A percentile compares a stretch with the other conserved stretches of the same genome.
phyloP scores from a whole-genome alignment of 2,113 vertebrate genomes.

The Boleophthalmus pectinirostris region DNA sequence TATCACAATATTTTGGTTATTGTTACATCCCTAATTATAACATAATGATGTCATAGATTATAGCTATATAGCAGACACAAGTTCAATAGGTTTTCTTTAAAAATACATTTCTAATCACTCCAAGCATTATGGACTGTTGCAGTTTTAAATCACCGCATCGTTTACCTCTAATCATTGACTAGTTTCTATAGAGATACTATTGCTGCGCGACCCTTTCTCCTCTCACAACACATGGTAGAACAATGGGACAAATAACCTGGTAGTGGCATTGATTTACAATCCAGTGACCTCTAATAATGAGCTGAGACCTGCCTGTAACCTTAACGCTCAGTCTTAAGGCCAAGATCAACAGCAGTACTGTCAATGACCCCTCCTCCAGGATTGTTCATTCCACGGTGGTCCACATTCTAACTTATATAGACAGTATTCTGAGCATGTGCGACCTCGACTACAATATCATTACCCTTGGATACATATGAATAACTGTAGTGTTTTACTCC shows the following conservation, averaged over 20 bases:
- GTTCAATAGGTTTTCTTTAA: too few species aligned
- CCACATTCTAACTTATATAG: slow-evolving; percentile 21
- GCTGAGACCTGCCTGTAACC: not conserved
- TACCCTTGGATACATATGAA: slow-evolving; percentile 55
- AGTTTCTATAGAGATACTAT: not conserved
- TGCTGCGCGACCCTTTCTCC: not conserved
- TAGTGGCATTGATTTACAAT: not conserved
- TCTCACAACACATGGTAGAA: not conserved
- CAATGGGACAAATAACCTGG: not conserved
- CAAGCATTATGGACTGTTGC: too few species aligned
- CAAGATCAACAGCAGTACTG: not conserved
- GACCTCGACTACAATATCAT: slow-evolving; percentile 41
- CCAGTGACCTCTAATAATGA: not conserved
- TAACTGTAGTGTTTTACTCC: slow-evolving; percentile 13
- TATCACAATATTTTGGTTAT: too few species aligned
- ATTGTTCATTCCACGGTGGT: not conserved
- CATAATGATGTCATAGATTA: too few species aligned
- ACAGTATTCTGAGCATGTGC: slow-evolving; percentile 54
- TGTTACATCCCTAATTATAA: too few species aligned
- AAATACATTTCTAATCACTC: too few species aligned
- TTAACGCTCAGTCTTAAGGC: not conserved
- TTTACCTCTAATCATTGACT: not conserved
- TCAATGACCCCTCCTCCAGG: not conserved
- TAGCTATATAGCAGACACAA: too few species aligned
- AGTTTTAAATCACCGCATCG: too few species aligned